Percentiles rank a stretch among this genome's conserved stretches.
Evolutionary conservation across 2,797 vertebrate genomes (phyloP).

Genomic region (Lophotriccus pileatus): DNA sequence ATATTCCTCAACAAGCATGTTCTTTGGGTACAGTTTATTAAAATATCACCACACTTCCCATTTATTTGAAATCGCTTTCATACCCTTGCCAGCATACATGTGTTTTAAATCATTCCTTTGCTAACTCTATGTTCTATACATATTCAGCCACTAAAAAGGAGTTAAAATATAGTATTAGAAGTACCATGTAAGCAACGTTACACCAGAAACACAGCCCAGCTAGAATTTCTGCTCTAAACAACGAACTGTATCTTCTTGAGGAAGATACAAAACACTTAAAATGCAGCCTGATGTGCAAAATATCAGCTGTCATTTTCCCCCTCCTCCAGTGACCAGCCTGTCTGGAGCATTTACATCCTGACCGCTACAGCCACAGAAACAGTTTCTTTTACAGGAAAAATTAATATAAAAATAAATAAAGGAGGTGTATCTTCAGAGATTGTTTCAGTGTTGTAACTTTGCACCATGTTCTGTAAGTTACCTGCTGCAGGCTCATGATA

Average conservation of each 20-base stretch:
- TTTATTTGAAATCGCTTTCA: not conserved
- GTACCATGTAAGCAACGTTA: not conserved
- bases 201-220: not conserved
- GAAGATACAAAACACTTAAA: not conserved
- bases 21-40: not conserved
- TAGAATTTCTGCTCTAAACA: not conserved
- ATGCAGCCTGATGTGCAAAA: not conserved
- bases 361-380: not conserved
- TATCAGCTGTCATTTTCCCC: not conserved
- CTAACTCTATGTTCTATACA: not conserved
- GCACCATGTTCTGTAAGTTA: not conserved
- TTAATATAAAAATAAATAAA: not conserved
- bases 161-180: not conserved
- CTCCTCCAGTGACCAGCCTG: not conserved
- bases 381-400: not conserved
- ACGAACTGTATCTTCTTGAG: not conserved
- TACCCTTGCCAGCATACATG: not conserved
- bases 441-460: not conserved
- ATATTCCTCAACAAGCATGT: not conserved
- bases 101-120: not conserved
- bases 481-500: not conserved
- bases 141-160: not conserved
- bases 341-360: not conserved
- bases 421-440: not conserved
- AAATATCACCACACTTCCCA: not conserved